A percentile compares a stretch with the other conserved stretches of the same genome.
Conservation (phyloP, 2,888 invertebrate species). For the Volucella inanis region DNA sequence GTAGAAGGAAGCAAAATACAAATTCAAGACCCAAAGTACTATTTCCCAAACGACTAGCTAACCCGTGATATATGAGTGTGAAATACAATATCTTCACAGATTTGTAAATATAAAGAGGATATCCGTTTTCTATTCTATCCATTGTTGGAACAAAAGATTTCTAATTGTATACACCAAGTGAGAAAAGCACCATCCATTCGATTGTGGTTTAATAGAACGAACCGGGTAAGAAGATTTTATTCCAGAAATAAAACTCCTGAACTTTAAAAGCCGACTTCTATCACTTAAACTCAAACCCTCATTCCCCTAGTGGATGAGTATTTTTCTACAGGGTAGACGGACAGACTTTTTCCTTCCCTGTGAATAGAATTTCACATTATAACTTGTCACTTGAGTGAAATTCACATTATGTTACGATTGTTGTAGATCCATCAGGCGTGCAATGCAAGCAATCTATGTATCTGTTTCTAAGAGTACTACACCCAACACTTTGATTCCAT, state of each 20-base stretch:
- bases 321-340: background rate
- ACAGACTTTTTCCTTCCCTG: background rate
- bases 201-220: slow-evolving; percentile 52
- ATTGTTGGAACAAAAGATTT: slow-evolving; percentile 7
- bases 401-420: slow-evolving; percentile 41
- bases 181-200: slow-evolving; percentile 19
- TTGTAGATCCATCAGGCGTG: slow-evolving; percentile 53
- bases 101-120: slow-evolving; percentile 26
- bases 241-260: slow-evolving; percentile 19
- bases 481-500: slow-evolving; percentile 34
- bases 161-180: slow-evolving; percentile 25
- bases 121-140: slow-evolving; percentile 45
- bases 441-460: slow-evolving; percentile 59
- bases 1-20: no score
- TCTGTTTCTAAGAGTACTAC: background rate
- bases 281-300: slow-evolving; percentile 7
- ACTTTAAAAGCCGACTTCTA: slow-evolving; percentile 29
- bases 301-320: background rate
- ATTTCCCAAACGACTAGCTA: no score
- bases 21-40: no score
- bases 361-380: slow-evolving; percentile 18
- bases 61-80: slow-evolving; percentile 41
- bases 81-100: slow-evolving; percentile 38
- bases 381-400: slow-evolving; percentile 66
- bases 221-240: slow-evolving; percentile 25